These are phyloP conservation scores for Vombatus ursinus DNA, from an alignment of 2,113 vertebrate species.

Conservation along the genomic window DNA sequence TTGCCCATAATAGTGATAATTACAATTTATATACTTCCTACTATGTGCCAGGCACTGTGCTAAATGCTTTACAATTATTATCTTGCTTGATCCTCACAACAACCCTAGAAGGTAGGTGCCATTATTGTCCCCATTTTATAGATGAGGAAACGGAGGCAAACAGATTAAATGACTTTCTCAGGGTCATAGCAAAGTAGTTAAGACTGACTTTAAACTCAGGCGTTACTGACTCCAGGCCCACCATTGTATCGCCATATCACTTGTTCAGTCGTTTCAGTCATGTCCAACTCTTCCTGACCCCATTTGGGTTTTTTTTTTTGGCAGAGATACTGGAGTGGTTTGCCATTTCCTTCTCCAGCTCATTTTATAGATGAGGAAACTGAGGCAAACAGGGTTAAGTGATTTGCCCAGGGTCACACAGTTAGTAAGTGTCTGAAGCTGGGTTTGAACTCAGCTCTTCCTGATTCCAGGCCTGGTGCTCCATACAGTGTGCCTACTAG, in stretches of 20 bases:
- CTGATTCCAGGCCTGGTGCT: not conserved
- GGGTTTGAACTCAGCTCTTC: not conserved
- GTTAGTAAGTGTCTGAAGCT: not conserved
- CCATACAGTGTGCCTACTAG: not conserved
- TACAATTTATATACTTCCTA: not conserved
- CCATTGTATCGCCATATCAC: too few species aligned
- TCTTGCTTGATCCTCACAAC: not conserved
- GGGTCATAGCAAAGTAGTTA: slow-evolving; percentile 6
- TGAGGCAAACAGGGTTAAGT: not conserved
- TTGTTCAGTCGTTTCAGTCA: too few species aligned
- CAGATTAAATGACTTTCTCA: slow-evolving; percentile 7
- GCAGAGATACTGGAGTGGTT: too few species aligned
- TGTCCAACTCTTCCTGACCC: too few species aligned
- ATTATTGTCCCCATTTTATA: not conserved
- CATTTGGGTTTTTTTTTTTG: too few species aligned
- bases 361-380: slow-evolving; percentile 15
- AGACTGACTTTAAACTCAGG: slow-evolving; percentile 9
- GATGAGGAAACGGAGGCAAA: not conserved
- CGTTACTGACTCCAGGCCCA: too few species aligned
- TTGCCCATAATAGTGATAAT: not conserved
- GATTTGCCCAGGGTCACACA: not conserved
- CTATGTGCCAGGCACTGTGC: not conserved
- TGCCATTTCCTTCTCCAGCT: too few species aligned
- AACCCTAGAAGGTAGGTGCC: not conserved
- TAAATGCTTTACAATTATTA: not conserved